phyloP scores from a whole-genome alignment of 1,140 invertebrate genomes.

The Brachionus koreanus region DNA sequence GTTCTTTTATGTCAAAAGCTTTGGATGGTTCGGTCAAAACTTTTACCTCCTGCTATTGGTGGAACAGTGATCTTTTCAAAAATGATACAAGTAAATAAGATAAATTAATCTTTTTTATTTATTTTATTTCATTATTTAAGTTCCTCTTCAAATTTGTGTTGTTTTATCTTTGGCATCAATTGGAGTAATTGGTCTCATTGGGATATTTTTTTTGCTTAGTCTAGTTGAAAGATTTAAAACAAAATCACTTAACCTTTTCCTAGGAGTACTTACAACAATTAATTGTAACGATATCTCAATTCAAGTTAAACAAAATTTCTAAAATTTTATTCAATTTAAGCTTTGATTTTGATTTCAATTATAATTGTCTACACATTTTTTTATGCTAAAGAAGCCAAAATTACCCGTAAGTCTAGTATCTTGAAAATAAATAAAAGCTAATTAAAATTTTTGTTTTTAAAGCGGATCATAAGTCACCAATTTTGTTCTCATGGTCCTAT shows the following conservation, averaged over 20 bases:
- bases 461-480: constrained; percentile 31
- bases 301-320: background rate
- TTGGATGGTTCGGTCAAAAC: constrained; percentile 32
- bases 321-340: background rate
- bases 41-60: constrained; percentile 34
- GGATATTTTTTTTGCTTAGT: constrained; percentile 28
- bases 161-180: constrained; percentile 15
- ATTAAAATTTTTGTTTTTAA: background rate
- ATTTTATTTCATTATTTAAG: background rate
- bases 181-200: background rate
- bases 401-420: constrained; percentile 2
- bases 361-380: constrained; percentile 28
- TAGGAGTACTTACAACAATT: constrained; percentile 7
- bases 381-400: constrained; percentile 37
- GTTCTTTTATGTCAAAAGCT: constrained; percentile 25
- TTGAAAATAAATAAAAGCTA: background rate
- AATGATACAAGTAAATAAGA: constrained; percentile 25
- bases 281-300: constrained; percentile 2
- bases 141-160: background rate
- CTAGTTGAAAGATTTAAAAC: constrained; percentile 35
- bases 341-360: constrained; percentile 15
- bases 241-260: constrained; percentile 27
- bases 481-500: constrained; percentile 40
- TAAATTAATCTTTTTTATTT: background rate
- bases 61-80: constrained; percentile 18